Conservation (phyloP, 2,113 vertebrate species). For the Hemiscyllium ocellatum region DNA sequence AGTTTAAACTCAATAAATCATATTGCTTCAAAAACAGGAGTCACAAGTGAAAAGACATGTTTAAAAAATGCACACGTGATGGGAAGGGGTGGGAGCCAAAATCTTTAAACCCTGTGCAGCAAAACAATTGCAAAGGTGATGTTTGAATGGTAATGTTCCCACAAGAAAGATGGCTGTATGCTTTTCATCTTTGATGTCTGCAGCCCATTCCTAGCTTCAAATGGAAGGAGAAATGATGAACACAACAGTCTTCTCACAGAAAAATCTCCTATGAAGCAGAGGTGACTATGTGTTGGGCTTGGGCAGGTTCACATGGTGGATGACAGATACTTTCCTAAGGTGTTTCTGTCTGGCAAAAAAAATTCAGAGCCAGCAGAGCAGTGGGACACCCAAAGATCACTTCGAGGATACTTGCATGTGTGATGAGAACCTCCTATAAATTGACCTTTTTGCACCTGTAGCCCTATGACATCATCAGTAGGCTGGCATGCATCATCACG, state of each 20-base stretch:
- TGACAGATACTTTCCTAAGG: too few relatives aligned
- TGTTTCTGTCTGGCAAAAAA: neutral
- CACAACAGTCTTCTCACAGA: neutral
- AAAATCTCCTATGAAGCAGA: neutral
- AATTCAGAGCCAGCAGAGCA: neutral
- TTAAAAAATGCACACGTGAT: neutral
- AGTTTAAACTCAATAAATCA: conserved; percentile 12
- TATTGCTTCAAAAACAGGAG: conserved; percentile 20
- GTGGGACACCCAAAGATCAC: neutral
- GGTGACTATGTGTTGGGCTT: neutral
- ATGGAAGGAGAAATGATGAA: neutral
- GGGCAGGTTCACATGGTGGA: neutral
- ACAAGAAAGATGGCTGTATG: neutral
- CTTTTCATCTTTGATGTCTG: neutral
- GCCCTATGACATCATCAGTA: neutral
- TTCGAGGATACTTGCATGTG: neutral
- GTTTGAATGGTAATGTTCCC: neutral
- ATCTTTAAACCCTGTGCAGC: neutral
- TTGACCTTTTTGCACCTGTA: too few relatives aligned
- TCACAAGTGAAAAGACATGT: neutral
- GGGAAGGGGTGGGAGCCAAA: neutral
- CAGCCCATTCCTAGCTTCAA: neutral
- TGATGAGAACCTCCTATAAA: neutral
- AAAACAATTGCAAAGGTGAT: neutral
- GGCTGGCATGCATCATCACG: too few relatives aligned